phyloP scores from a whole-genome alignment of 2,888 invertebrate species.

The Caenorhabditis sp. region DNA sequence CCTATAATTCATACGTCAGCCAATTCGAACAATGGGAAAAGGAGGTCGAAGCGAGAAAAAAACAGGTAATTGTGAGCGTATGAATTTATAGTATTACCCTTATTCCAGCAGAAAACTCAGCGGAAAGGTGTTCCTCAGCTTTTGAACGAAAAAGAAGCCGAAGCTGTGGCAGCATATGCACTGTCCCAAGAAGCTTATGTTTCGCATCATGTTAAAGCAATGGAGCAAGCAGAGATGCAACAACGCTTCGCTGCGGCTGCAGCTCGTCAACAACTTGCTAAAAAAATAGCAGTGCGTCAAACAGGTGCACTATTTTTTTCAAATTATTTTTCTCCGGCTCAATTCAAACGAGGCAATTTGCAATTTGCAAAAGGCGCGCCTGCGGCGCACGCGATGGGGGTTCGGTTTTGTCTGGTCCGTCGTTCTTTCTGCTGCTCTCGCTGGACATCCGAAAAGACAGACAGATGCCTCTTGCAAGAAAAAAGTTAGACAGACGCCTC shows the following conservation, averaged over 20 bases:
- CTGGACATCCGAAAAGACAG: too few species aligned
- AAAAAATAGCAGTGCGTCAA: too few species aligned
- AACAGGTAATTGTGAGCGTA: constrained; percentile 56
- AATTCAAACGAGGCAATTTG: too few species aligned
- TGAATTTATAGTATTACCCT: neutral
- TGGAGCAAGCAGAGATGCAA: constrained; percentile 52
- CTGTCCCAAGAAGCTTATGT: constrained; percentile 70
- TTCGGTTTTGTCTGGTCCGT: too few species aligned
- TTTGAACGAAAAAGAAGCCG: constrained; percentile 42
- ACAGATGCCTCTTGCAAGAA: too few species aligned
- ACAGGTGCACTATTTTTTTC: too few species aligned
- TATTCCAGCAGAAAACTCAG: constrained; percentile 2
- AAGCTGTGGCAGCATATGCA: constrained; percentile 61
- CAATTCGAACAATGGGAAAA: constrained; percentile 78
- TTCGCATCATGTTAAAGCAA: constrained; percentile 70
- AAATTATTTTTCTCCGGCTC: too few species aligned
- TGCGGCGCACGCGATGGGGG: too few species aligned
- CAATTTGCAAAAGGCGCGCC: too few species aligned
- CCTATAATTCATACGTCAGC: constrained; percentile 75
- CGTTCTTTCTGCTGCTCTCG: too few species aligned
- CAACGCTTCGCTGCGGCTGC: constrained; percentile 43
- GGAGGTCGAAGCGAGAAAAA: constrained; percentile 73
- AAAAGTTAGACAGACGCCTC: too few species aligned
- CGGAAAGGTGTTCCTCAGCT: too few species aligned
- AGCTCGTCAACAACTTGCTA: constrained; percentile 33